These are phyloP conservation scores for Geotrypetes seraphini DNA, from an alignment of 2,797 vertebrate species.

Conservation along the genomic window DNA sequence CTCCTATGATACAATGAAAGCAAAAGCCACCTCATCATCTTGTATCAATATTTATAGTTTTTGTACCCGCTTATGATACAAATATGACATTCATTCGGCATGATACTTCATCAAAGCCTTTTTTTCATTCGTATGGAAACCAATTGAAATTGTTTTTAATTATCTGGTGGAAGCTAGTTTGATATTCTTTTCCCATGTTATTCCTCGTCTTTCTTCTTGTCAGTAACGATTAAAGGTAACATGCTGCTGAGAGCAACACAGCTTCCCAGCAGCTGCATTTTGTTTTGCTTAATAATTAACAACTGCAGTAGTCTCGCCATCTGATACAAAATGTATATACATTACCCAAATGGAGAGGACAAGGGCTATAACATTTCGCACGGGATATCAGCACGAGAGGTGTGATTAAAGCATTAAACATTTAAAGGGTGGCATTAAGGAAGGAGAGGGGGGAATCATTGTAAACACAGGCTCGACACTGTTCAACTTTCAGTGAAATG, in stretches of 20 bases:
- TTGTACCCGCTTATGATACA: too few relatives aligned
- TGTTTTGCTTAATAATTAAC: slow-evolving; percentile 70
- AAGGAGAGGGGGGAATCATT: slow-evolving; percentile 61
- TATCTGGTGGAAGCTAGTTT: too few relatives aligned
- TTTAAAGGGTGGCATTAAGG: slow-evolving; percentile 52
- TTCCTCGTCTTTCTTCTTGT: slow-evolving; percentile 49
- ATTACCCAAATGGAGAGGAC: slow-evolving; percentile 35
- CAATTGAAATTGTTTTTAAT: too few relatives aligned
- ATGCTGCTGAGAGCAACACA: slow-evolving; percentile 50
- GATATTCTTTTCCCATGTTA: too few relatives aligned
- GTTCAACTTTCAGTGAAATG: slow-evolving; percentile 56
- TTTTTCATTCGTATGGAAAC: too few relatives aligned
- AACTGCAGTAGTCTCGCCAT: slow-evolving; percentile 45
- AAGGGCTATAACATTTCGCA: slow-evolving; percentile 38
- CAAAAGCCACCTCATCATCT: too few relatives aligned
- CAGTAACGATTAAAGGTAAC: slow-evolving; percentile 55
- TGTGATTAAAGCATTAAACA: slow-evolving; percentile 63
- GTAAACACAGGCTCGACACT: slow-evolving; percentile 63
- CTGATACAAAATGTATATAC: slow-evolving; percentile 35
- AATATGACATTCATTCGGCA: too few relatives aligned
- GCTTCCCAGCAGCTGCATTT: slow-evolving; percentile 58
- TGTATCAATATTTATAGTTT: too few relatives aligned
- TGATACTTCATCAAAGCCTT: too few relatives aligned
- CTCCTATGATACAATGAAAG: too few relatives aligned
- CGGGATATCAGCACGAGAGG: slow-evolving; percentile 49